Percentiles rank a stretch among this genome's conserved stretches.
These are phyloP conservation scores for Kryphioiulus occultus DNA, from an alignment of 2,888 invertebrate species.

Conservation along the genomic window DNA sequence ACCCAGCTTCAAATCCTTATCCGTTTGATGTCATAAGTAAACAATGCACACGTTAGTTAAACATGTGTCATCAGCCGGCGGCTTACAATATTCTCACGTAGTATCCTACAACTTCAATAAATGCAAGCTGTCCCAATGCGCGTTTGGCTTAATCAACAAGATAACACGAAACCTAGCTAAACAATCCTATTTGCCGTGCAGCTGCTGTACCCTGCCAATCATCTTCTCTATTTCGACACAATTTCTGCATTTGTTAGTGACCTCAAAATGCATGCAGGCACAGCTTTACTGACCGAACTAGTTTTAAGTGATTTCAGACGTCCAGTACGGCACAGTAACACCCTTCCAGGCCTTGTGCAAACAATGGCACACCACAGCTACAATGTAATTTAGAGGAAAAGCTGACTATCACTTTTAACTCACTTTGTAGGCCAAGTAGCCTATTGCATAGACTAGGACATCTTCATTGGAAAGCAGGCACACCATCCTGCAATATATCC, in stretches of 20 bases:
- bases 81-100: neutral
- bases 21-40: neutral
- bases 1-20: conserved; percentile 20
- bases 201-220: neutral
- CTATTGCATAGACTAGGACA: no score
- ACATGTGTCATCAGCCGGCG: neutral
- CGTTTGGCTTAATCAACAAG: neutral
- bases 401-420: no score
- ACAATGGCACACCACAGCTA: no score
- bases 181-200: neutral
- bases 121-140: neutral
- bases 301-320: neutral
- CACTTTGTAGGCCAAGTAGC: no score
- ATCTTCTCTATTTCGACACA: neutral
- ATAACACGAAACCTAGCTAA: neutral
- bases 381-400: no score
- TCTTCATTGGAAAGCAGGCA: no score
- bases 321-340: neutral
- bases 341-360: neutral
- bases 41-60: neutral
- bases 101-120: neutral
- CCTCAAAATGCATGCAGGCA: neutral
- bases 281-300: neutral
- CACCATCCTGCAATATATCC: no score
- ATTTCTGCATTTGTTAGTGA: neutral